Conservation (phyloP, 2,113 vertebrate genomes). For the Pristiophorus japonicus region DNA sequence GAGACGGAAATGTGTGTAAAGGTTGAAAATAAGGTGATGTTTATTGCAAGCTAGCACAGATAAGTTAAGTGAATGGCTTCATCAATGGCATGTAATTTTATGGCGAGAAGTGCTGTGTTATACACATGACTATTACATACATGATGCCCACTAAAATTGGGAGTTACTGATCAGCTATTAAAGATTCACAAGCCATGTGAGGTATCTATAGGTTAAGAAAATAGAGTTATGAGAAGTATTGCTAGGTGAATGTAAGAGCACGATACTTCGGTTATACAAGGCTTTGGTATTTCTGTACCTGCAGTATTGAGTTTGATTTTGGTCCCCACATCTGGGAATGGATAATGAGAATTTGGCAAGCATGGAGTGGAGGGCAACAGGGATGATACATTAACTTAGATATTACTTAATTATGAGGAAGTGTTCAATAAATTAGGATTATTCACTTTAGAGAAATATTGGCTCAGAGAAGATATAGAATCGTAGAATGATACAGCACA, state of each 20-base stretch:
- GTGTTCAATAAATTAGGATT: background rate
- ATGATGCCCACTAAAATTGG: too few species aligned
- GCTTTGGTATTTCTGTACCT: background rate
- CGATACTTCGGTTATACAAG: background rate
- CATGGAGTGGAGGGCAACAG: background rate
- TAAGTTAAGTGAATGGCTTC: background rate
- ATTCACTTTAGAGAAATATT: background rate
- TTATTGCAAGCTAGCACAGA: background rate
- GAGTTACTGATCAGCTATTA: background rate
- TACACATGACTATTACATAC: too few species aligned
- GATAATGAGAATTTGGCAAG: background rate
- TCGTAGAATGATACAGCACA: background rate
- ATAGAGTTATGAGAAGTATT: background rate
- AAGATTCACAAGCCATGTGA: background rate
- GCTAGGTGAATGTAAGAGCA: background rate
- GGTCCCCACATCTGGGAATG: background rate
- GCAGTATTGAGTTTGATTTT: background rate
- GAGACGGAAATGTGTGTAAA: background rate
- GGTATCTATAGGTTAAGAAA: background rate
- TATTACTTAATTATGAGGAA: background rate
- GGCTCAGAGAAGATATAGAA: background rate
- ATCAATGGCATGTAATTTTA: background rate
- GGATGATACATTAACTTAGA: background rate
- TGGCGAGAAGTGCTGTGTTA: background rate
- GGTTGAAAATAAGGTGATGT: background rate